Base-by-base conservation (phyloP, 2,113 vertebrate species). In the Siniperca knerii region DNA sequence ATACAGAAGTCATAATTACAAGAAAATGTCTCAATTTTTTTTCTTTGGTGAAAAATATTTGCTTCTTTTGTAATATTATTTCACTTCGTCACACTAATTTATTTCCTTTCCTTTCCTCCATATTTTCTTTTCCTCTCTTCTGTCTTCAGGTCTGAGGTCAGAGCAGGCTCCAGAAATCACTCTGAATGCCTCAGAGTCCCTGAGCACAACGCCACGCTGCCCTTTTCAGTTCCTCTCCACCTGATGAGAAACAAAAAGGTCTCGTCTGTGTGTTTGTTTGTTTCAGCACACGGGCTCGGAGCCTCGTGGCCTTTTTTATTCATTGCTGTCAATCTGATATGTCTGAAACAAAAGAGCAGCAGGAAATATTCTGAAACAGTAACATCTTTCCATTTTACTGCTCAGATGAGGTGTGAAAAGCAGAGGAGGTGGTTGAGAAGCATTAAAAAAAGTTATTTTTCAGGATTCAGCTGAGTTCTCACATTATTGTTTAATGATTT, bases 221-320 rank as follows among this genome's bases (percentile, higher is more conserved):
- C 72, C 72, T 87, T 72, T 85, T 77, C 79, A 60, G 46, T 70
- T 80, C 0, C 2, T 77, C 57, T 83, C 40, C 57, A 70, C 55
- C 52, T 69, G 85, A 82, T 64, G 66, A 77, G 40, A 85, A 58
- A 76, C 52, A 64, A 70, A 77, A 77, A 69, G 60, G 66, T 80
- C 55, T 81, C 18, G 8, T 72, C 48, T 58, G 12, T 29, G 29
- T 29, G 29, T 76, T 25, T 62, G 25, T 76, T 85, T 65, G 40
- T 68, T 61, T 76, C 37, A 0, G 18, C 2, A 6, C 35, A 18
- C 6, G 48, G 42, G 8, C 76, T 84, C 77, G 5, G 58, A 87
- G 58, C 65, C 21, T n/a, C 2, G 10, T 6, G 54, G 40, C 46
- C 20, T 7, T 54, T 57, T 89, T 84, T 44, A 58, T 25, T 66